phyloP scores from a whole-genome alignment of 1,140 invertebrate genomes.

The Lordiphosa mommai region DNA sequence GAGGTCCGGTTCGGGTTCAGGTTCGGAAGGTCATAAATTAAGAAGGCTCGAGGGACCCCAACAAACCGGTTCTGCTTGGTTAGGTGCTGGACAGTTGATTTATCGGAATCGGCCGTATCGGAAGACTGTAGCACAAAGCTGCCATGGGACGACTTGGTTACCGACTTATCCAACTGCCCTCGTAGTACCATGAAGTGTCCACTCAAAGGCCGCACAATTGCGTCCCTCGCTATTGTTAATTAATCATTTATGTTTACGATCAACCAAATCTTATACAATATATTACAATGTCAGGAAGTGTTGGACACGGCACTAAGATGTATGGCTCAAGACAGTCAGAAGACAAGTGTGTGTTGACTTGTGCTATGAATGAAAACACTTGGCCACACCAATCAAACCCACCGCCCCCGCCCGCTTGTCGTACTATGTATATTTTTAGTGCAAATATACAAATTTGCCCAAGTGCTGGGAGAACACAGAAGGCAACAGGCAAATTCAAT shows the following conservation, averaged over 20 bases:
- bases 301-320: not conserved
- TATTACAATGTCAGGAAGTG: conserved; percentile 34
- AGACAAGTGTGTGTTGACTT: conserved; percentile 52
- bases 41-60: no score
- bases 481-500: conserved; percentile 32
- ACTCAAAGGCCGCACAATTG: conserved; percentile 17
- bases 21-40: no score
- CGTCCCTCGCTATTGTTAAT: conserved; percentile 37
- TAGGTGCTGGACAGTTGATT: no score
- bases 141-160: no score
- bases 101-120: no score
- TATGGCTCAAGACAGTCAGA: conserved; percentile 6
- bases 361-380: conserved; percentile 65
- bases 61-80: no score
- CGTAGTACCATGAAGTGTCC: no score
- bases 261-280: conserved; percentile 57
- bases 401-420: not conserved
- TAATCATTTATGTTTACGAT: conserved; percentile 65
- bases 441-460: conserved; percentile 63
- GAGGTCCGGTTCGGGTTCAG: no score
- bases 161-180: no score
- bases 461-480: conserved; percentile 34
- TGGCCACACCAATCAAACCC: conserved; percentile 56
- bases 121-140: no score
- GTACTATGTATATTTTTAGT: conserved; percentile 40